Base-by-base conservation (phyloP, 2,888 invertebrate species). In the Spilosoma lubricipeda region DNA sequence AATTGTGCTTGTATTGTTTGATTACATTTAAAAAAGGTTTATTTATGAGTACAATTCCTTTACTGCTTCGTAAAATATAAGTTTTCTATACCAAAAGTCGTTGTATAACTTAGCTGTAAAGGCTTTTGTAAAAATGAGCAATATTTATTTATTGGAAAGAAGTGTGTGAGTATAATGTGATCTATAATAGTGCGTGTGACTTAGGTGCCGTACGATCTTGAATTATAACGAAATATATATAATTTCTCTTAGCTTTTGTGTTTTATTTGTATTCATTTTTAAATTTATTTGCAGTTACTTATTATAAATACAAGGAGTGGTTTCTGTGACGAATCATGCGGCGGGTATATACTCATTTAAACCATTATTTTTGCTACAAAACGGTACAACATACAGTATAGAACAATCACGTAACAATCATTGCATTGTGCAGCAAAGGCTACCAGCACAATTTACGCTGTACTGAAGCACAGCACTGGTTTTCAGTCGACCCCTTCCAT, bases 171-270 rank as follows among this genome's bases (percentile, higher is more conserved):
- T 85, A 83, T 83, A 79, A 83, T 86, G 85, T 89, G 88, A 90
- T 89, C 82, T 86, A 85, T 70, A 45, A 63, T 82, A 78, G 78
- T 79, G 78, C 77, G 83, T 68, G 85, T 90, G 87, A 88, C 74
- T 88, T 91, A 91, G 91, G 82, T 83, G 88, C 89, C 87, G 89
- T 90, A 88, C 88, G 89, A 83, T 89, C 87, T 88, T 86, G 89
- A 89, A 93, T 83, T 83, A 85, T 85, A 92, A 93, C 93, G 91
- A 94, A 93, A 93, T 93, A 94, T 92, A 92, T 94, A 94, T 94
- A 93, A 94, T 94, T 94, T 94, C 93, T 93, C 94, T 91, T 94
- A 94, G 33, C 71, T 59, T 73, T 70, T 75, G 88, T 89, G 81
- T 85, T 92, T 90, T 89, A 88, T 90, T 86, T 79, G 13, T 45